Conservation (phyloP, 92 coral and sea anemone genomes). For the Plumapathes pennacea region DNA sequence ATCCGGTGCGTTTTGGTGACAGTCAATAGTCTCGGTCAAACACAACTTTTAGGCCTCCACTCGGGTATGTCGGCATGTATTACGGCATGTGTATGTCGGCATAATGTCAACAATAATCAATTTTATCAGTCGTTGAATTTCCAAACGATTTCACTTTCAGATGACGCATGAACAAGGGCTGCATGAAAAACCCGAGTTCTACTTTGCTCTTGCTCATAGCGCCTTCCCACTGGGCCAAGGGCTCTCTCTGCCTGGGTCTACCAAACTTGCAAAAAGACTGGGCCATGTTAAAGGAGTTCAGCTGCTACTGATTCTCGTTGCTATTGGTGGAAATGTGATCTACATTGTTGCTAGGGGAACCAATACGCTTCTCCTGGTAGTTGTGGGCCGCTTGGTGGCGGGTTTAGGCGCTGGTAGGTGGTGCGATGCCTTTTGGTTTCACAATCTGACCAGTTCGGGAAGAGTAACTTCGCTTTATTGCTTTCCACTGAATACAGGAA, state of each 20-base stretch:
- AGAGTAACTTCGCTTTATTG: no score
- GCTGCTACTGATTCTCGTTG: slow-evolving; percentile 5
- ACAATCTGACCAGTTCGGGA: no score
- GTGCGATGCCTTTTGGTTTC: no score
- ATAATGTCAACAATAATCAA: no score
- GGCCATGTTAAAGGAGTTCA: slow-evolving; percentile 7
- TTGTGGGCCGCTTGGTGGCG: slow-evolving; percentile 14
- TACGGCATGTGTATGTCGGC: no score
- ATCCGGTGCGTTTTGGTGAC: no score
- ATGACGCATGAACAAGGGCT: no score
- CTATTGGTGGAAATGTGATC: slow-evolving; percentile 10
- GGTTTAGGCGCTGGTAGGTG: slow-evolving; percentile 26
- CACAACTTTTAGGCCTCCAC: no score
- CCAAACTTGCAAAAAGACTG: slow-evolving; percentile 1
- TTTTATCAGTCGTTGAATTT: no score
- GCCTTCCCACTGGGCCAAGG: slow-evolving; percentile 14
- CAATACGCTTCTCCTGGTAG: background rate
- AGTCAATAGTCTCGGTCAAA: no score
- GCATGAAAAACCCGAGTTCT: background rate
- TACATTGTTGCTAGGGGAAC: slow-evolving; percentile 2
- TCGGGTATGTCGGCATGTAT: no score
- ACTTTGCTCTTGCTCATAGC: slow-evolving; percentile 8
- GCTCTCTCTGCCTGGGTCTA: slow-evolving; percentile 5
- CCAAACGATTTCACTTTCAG: no score
- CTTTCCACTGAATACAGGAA: background rate